A percentile compares a stretch with the other conserved stretches of the same genome.
These are phyloP conservation scores for Phrynocephalus guinanensis DNA, from an alignment of 2,797 vertebrate genomes.

Conservation along the genomic window DNA sequence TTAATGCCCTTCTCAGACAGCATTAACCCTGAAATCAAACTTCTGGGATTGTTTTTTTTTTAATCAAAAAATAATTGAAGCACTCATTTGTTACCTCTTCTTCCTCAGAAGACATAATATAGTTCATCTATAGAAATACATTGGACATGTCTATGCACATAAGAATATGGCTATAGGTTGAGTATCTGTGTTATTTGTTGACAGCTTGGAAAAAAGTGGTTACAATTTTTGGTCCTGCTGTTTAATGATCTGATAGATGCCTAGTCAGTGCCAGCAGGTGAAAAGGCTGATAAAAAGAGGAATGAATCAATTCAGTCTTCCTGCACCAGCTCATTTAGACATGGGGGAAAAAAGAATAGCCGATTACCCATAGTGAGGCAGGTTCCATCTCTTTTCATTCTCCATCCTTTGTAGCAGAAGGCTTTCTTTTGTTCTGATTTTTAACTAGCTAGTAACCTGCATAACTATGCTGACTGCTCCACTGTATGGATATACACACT, in stretches of 20 bases:
- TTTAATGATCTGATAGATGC: background rate
- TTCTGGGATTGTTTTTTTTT: too few species aligned
- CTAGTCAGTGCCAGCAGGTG: background rate
- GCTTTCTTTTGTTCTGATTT: background rate
- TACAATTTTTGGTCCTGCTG: background rate
- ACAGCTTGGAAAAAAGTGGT: background rate
- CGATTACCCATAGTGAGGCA: background rate
- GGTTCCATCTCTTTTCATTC: background rate
- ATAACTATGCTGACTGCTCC: background rate
- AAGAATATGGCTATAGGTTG: background rate
- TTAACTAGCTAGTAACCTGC: too few species aligned
- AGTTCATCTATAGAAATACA: background rate
- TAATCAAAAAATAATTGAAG: too few species aligned
- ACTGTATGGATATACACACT: background rate
- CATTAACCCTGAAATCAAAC: too few species aligned
- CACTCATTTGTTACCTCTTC: background rate
- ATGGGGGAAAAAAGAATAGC: background rate
- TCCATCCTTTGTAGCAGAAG: background rate
- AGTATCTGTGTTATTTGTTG: background rate
- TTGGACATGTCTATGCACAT: background rate
- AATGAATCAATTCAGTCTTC: background rate
- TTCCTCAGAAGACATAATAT: background rate
- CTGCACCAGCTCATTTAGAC: background rate
- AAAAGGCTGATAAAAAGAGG: background rate
- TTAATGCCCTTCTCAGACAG: too few species aligned